phyloP scores from a whole-genome alignment of 1,140 invertebrate species.

The Brachystomella parvula region DNA sequence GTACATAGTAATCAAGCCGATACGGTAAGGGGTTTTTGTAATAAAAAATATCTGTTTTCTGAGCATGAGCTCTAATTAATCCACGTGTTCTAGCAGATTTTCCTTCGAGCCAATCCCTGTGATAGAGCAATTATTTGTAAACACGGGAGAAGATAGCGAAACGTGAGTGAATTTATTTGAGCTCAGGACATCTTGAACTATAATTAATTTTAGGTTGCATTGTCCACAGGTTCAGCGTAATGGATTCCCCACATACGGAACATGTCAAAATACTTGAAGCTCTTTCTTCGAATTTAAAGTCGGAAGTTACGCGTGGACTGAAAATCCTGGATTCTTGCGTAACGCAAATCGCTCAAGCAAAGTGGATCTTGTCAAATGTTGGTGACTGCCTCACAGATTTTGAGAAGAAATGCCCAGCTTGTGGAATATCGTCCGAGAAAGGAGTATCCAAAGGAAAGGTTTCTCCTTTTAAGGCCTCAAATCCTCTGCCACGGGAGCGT shows the following conservation, averaged over 20 bases:
- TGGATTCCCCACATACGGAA: not conserved
- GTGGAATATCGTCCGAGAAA: not conserved
- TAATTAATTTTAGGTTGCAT: no score
- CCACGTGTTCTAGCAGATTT: no score
- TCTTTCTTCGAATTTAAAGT: not conserved
- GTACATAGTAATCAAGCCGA: no score
- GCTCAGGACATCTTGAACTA: no score
- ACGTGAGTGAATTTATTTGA: no score
- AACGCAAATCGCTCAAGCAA: not conserved
- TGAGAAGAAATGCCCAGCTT: not conserved
- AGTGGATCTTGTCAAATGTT: not conserved
- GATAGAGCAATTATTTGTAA: no score
- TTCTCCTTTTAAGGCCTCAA: not conserved
- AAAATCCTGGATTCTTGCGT: not conserved
- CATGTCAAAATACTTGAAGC: conserved; percentile 1
- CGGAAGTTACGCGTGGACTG: not conserved
- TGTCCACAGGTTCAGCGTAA: not conserved
- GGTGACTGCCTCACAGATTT: not conserved
- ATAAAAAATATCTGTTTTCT: no score
- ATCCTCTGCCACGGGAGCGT: not conserved
- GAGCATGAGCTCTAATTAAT: no score
- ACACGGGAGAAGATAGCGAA: no score
- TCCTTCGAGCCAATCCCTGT: no score
- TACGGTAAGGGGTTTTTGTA: no score
- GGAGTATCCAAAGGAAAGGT: not conserved